phyloP scores from a whole-genome alignment of 2,888 invertebrate genomes.

The Thymelicus acteon region DNA sequence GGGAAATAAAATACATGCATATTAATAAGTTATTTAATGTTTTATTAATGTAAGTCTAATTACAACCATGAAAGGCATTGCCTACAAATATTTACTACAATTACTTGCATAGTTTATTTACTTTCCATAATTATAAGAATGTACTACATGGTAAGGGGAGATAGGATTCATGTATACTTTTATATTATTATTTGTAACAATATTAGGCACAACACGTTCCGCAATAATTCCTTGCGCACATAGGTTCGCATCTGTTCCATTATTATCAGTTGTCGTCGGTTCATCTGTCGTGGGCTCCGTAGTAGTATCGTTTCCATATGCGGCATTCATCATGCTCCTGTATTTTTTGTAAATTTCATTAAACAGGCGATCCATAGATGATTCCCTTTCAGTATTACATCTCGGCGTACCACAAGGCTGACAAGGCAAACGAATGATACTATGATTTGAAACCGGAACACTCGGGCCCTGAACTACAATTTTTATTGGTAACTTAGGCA shows the following conservation, averaged over 20 bases:
- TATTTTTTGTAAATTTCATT: conserved; percentile 1
- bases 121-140: neutral
- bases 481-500: conserved; percentile 42
- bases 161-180: conserved; percentile 18
- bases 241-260: neutral
- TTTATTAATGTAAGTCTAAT: too few relatives aligned
- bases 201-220: conserved; percentile 26
- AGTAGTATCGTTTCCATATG: conserved; percentile 10
- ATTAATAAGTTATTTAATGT: too few relatives aligned
- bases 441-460: neutral
- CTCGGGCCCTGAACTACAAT: neutral
- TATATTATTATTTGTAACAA: conserved; percentile 9
- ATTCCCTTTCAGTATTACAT: neutral
- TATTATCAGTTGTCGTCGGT: neutral
- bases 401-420: neutral
- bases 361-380: neutral
- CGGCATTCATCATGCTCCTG: neutral
- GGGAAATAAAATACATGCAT: too few relatives aligned
- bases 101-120: neutral
- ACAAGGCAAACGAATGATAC: conserved; percentile 1
- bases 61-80: too few relatives aligned
- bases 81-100: too few relatives aligned
- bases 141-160: conserved; percentile 1
- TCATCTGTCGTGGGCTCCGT: neutral
- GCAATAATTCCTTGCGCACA: conserved; percentile 19